Evolutionary conservation across 1,140 invertebrate genomes (phyloP).

Genomic region (Amphibalanus amphitrite): DNA sequence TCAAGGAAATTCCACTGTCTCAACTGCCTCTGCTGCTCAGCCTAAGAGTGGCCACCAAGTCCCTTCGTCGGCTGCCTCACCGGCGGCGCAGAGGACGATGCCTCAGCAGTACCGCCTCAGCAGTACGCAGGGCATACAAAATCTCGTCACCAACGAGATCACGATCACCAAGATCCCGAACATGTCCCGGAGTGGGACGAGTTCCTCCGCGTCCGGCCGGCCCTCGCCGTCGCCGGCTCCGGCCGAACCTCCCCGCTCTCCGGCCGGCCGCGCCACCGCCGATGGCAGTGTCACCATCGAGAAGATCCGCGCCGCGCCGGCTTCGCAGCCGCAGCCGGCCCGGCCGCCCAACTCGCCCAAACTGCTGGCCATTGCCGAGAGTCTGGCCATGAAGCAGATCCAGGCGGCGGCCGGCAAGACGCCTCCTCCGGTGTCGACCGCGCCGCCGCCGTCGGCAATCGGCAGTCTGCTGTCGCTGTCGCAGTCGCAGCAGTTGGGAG

Average conservation of each 20-base stretch:
- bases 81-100: too few relatives aligned
- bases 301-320: neutral
- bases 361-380: conserved; percentile 2
- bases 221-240: too few relatives aligned
- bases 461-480: neutral
- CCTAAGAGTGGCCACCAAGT: too few relatives aligned
- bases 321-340: neutral
- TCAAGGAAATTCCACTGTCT: too few relatives aligned
- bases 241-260: too few relatives aligned
- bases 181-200: neutral
- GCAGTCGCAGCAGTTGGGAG: neutral
- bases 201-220: neutral
- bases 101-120: neutral
- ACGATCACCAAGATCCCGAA: conserved; percentile 1
- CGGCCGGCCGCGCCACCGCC: neutral
- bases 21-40: too few relatives aligned
- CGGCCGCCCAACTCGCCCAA: neutral
- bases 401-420: neutral
- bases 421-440: too few relatives aligned
- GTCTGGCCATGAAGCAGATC: neutral
- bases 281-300: neutral
- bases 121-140: neutral
- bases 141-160: conserved; percentile 4
- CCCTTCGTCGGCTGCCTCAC: too few relatives aligned
- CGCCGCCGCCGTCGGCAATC: neutral